phyloP scores from a whole-genome alignment of 2,113 vertebrate genomes.

The Pluvianellus socialis region DNA sequence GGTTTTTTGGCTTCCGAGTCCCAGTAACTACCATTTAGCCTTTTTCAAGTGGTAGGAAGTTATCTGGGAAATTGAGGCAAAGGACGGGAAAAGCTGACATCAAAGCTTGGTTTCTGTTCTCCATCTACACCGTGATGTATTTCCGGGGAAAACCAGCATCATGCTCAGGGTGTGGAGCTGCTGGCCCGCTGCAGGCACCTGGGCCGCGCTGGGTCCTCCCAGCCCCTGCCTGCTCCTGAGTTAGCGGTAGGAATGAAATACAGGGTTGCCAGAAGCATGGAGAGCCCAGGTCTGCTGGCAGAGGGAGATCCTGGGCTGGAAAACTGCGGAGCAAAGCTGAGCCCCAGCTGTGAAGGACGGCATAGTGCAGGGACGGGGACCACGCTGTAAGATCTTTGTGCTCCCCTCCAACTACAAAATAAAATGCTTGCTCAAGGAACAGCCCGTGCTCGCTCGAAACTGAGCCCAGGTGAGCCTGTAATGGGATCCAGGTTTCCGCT shows the following conservation, averaged over 20 bases:
- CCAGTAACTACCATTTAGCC: neutral
- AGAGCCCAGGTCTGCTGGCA: neutral
- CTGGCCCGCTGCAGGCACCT: rapidly evolving
- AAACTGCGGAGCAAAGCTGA: neutral
- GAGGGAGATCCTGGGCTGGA: neutral
- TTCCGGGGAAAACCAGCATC: neutral
- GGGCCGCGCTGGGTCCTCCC: neutral
- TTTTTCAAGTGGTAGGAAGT: neutral
- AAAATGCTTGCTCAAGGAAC: neutral
- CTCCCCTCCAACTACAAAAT: neutral
- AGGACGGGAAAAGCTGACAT: neutral
- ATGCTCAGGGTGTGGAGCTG: rapidly evolving
- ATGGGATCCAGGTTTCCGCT: neutral
- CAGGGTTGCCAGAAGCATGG: neutral
- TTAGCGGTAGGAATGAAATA: rapidly evolving
- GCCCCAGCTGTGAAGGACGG: neutral
- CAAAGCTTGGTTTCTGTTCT: neutral
- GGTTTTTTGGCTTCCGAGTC: neutral
- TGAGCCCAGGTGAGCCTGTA: neutral
- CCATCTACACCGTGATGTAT: rapidly evolving
- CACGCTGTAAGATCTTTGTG: rapidly evolving
- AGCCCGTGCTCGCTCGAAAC: rapidly evolving
- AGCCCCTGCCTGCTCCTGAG: neutral
- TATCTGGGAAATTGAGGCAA: neutral
- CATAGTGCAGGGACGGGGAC: neutral